Evolutionary conservation across 64 coral and sea anemone species (phyloP).

Genomic region (Montipora foliosa): DNA sequence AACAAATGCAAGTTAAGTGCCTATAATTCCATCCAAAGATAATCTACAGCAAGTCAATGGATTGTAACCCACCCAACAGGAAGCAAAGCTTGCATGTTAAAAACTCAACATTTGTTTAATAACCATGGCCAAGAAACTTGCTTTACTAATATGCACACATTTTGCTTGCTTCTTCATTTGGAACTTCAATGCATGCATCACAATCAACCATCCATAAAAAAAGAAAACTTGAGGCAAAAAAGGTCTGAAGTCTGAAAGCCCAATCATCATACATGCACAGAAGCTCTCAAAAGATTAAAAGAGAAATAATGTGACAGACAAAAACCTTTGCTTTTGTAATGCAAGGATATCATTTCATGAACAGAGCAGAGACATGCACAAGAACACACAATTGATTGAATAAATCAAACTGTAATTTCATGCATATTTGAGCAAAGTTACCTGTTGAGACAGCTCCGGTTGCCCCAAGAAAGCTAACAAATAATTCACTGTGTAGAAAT

Average conservation of each 20-base stretch:
- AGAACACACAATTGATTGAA: constrained; percentile 5
- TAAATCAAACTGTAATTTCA: constrained; percentile 21
- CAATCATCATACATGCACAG: too few relatives aligned
- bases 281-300: background rate
- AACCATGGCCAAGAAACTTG: too few relatives aligned
- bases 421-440: constrained; percentile 26
- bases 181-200: background rate
- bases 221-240: background rate
- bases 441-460: background rate
- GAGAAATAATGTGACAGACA: background rate
- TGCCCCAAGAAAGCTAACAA: background rate
- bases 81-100: background rate
- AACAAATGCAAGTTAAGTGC: too few relatives aligned
- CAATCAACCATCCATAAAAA: background rate
- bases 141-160: too few relatives aligned
- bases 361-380: background rate
- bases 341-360: background rate
- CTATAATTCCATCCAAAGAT: too few relatives aligned
- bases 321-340: background rate
- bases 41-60: background rate
- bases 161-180: background rate
- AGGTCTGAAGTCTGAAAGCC: background rate
- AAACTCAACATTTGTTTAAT: too few relatives aligned
- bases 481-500: background rate
- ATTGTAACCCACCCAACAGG: background rate